Percentiles rank a stretch among this genome's conserved stretches.
phyloP scores from a whole-genome alignment of 2,113 vertebrate genomes.

The Pleuronectes platessa region DNA sequence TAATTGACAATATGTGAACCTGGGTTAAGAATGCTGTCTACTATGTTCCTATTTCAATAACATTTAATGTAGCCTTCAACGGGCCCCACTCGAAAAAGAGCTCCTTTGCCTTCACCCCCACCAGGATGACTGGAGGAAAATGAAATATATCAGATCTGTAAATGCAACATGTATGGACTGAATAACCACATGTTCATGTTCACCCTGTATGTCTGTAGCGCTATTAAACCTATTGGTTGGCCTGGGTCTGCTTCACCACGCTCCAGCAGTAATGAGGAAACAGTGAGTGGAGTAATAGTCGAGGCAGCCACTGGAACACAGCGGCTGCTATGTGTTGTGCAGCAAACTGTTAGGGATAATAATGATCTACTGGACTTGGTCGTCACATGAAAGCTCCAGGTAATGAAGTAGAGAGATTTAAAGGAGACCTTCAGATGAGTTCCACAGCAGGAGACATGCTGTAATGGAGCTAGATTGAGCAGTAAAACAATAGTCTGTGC shows the following conservation, averaged over 20 bases:
- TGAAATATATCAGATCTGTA: neutral
- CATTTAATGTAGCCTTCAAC: neutral
- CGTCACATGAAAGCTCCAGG: constrained; percentile 32
- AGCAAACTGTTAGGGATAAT: constrained; percentile 49
- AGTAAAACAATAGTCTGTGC: constrained; percentile 44
- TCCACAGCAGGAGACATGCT: constrained; percentile 29
- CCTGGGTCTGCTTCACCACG: neutral
- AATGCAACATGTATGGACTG: neutral
- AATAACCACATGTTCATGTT: neutral
- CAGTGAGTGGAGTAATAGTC: neutral
- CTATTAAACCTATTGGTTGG: neutral
- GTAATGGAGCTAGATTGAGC: constrained; percentile 54
- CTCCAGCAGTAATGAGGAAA: constrained; percentile 19
- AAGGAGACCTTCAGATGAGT: constrained; percentile 70
- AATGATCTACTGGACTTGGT: constrained; percentile 32
- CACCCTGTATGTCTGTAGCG: neutral
- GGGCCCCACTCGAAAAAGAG: neutral
- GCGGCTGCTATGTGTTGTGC: constrained; percentile 51
- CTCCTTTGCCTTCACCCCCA: neutral
- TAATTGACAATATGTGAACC: neutral
- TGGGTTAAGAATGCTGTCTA: neutral
- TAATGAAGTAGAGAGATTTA: constrained; percentile 64
- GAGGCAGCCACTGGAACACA: constrained; percentile 27
- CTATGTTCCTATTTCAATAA: neutral
- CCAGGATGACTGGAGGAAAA: neutral